These are phyloP conservation scores for Cynoglossus semilaevis DNA, from an alignment of 2,113 vertebrate genomes.

Conservation along the genomic window DNA sequence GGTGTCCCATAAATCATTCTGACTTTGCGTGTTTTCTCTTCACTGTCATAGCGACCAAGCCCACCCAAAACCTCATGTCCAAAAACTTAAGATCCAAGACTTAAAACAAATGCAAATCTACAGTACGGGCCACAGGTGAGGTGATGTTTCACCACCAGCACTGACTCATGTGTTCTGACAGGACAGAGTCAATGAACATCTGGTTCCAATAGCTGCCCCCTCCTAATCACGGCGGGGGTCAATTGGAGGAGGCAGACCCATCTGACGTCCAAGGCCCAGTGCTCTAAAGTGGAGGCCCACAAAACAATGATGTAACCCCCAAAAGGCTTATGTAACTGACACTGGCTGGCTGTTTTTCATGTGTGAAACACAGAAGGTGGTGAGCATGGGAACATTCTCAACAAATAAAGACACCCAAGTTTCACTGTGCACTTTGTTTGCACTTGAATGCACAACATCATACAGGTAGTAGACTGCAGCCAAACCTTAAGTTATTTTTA, in stretches of 20 bases:
- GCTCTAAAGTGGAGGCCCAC: slow-evolving; percentile 30
- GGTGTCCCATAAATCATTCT: slow-evolving; percentile 42
- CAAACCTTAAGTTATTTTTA: too few relatives aligned
- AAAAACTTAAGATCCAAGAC: slow-evolving; percentile 21
- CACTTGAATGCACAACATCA: neutral
- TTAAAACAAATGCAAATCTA: slow-evolving; percentile 4
- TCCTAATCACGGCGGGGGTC: slow-evolving; percentile 8
- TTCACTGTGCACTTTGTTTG: neutral
- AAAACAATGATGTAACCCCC: slow-evolving; percentile 61
- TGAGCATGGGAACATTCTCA: slow-evolving; percentile 34
- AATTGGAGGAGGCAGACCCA: slow-evolving; percentile 26
- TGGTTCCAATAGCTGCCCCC: slow-evolving; percentile 52
- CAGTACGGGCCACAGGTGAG: slow-evolving; percentile 32
- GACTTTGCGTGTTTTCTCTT: slow-evolving; percentile 39
- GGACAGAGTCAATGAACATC: slow-evolving; percentile 40
- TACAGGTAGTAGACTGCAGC: too few relatives aligned
- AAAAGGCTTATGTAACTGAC: slow-evolving; percentile 58
- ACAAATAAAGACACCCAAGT: neutral
- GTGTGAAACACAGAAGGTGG: slow-evolving; percentile 29
- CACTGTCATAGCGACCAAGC: slow-evolving; percentile 48
- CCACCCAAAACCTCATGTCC: slow-evolving; percentile 36
- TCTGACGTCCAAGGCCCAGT: slow-evolving; percentile 20
- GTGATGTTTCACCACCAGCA: slow-evolving; percentile 14
- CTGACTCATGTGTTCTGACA: slow-evolving; percentile 18
- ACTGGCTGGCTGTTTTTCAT: slow-evolving; percentile 35